Evolutionary conservation across 2,113 vertebrate species (phyloP).

Genomic region (Okapia johnstoni): DNA sequence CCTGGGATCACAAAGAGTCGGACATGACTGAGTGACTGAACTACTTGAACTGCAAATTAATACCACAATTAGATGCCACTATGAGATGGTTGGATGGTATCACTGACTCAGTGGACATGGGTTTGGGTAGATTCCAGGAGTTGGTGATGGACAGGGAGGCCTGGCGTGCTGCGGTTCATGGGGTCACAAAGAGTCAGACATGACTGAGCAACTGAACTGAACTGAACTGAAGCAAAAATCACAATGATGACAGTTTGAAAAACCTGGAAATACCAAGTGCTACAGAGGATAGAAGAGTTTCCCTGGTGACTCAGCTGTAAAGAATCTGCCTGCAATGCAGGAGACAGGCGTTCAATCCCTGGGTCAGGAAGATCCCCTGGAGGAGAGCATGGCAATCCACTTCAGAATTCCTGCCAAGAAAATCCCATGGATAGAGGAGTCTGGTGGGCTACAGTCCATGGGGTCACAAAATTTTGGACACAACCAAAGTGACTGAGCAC

Average conservation of each 20-base stretch:
- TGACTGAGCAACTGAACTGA: neutral
- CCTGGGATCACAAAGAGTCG: too few species aligned
- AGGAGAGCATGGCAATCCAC: neutral
- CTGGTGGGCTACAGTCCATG: neutral
- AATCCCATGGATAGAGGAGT: neutral
- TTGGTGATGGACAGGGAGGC: neutral
- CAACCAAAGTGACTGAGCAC: neutral
- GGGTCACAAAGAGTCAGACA: accelerated
- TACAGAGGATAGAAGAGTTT: neutral
- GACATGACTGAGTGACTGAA: too few species aligned
- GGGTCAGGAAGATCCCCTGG: neutral
- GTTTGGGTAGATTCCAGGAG: neutral
- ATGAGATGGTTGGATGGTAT: neutral
- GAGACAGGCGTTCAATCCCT: neutral
- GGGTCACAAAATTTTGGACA: neutral
- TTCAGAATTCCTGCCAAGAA: neutral
- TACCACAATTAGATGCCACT: neutral
- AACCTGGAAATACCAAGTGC: neutral
- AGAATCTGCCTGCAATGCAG: neutral
- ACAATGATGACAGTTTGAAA: neutral
- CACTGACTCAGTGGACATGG: neutral
- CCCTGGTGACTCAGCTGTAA: neutral
- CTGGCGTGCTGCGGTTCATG: neutral
- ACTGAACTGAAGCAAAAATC: neutral
- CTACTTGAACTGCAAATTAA: neutral